Percentiles rank a stretch among this genome's conserved stretches.
These are phyloP conservation scores for Polydesmus complanatus DNA, from an alignment of 2,888 invertebrate species.

Conservation along the genomic window DNA sequence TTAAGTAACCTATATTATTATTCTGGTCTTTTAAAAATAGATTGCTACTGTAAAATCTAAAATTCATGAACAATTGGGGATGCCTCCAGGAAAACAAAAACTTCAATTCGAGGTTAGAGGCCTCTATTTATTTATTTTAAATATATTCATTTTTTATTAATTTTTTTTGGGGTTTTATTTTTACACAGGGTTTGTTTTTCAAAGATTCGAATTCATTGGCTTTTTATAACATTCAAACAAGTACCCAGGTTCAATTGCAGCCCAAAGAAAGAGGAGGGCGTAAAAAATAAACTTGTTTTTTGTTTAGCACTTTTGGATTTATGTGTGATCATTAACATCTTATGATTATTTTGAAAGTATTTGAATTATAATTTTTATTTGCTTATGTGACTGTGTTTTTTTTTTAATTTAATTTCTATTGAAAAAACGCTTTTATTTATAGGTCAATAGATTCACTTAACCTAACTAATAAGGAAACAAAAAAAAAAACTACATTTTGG, in stretches of 20 bases:
- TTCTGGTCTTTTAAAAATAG: not conserved
- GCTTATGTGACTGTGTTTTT: too few species aligned
- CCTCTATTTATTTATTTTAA: not conserved
- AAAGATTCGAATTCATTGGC: constrained; percentile 91
- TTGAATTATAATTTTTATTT: too few species aligned
- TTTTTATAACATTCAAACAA: constrained; percentile 84
- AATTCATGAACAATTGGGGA: constrained; percentile 69
- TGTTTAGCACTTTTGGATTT: not conserved
- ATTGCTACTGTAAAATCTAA: constrained; percentile 77
- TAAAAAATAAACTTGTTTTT: constrained; percentile 55
- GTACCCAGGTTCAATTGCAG: constrained; percentile 70
- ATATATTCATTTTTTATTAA: constrained; percentile 11
- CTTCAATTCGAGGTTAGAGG: constrained; percentile 65
- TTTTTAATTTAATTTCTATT: too few species aligned
- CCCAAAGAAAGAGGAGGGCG: constrained; percentile 95
- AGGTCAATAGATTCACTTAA: too few species aligned
- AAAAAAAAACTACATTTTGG: too few species aligned
- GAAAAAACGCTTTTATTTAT: too few species aligned
- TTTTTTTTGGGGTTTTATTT: constrained; percentile 17
- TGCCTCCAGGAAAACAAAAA: constrained; percentile 96
- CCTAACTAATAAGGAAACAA: too few species aligned
- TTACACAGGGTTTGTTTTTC: constrained; percentile 79
- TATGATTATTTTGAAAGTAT: too few species aligned
- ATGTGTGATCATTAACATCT: not conserved
- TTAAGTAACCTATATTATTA: not conserved